Evolutionary conservation across 2,113 vertebrate genomes (phyloP), one percentile per base, ranked within the genome.

Genomic region (Psittacara wagleri): DNA sequence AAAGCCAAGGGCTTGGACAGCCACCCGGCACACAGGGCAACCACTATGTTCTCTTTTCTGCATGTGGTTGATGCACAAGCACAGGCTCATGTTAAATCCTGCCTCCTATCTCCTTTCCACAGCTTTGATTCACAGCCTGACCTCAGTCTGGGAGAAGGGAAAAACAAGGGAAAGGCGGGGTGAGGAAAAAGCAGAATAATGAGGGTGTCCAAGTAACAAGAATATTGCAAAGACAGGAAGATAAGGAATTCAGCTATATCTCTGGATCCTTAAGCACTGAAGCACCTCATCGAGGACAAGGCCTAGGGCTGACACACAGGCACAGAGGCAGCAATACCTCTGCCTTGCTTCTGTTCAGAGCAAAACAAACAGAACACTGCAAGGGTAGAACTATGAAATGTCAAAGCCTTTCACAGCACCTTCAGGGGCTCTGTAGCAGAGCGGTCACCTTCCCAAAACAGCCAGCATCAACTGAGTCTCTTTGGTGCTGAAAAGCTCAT

Each of bases 71-170:
- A 41, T 3, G 73, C 87, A 86, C 91, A 90, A 72, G 88, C 78
- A 78, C 37, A 31, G 88, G 39, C 79, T 77, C 52, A 68, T 7
- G 29, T 69, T 64, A 51, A 67, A 81, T 28, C 91, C 92, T 93
- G 55, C 9, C 67, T 95, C 62, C 83, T 41, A 67, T 44, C 75
- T 62, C 54, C 77, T 70, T 33, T 31, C 43, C 67, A 33, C 83
- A 76, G 87, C 95, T 76, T 61, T 63, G 48, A 92, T 76, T 77
- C 94, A n/a, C 39, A 80, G 44, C 72, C 84, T 51, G 48, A 46
- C 86, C 92, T 86, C 76, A n/a, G 80, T 7, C 77, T 67, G 81
- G 81, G 24, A 87, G 63, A 27, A 81, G 68, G 73, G n/a, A 35
- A 20, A 63, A 91, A 46, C 13, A 41, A 64, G n/a, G 39, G 52